Base-by-base conservation (phyloP, 2,888 invertebrate genomes). In the Brenthis hecate region DNA sequence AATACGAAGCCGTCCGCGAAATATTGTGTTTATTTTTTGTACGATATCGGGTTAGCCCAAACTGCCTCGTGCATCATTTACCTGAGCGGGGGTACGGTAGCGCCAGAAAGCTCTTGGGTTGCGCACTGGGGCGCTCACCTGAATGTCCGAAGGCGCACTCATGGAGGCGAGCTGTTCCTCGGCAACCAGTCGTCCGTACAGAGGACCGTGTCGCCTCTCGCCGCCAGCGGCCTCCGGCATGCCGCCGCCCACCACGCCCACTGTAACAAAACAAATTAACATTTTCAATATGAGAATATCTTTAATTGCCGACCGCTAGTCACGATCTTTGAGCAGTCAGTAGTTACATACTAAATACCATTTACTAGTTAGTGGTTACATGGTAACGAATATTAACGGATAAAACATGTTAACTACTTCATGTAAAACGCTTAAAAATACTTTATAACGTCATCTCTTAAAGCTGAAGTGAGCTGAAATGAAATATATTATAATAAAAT, bases 111-210 rank as follows among this genome's bases (percentile, higher is more conserved):
- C 90, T 92, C 92, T 85, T 89, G 93, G 85, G 91, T 92, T 85
- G 90, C 90, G 90, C 89, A 85, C 88, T 77, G 82, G 81, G 87
- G 89, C 89, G 91, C 91, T 92, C 91, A 93, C 93, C 93, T 93
- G 93, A 87, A 95, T 95, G 93, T 95, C 96, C 82, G 94, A 94
- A 80, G 94, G 94, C 85, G 92, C 93, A 85, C 94, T 93, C 89
- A 94, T 90, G 79, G 91, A 85, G 78, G 94, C 94, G 84, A 97
- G 94, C 89, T 97, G 97, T 85, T 98, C 98, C 93, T 97, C 98
- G 82, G 96, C 96, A 82, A 98, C 97, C 93, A 98, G 94, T 84
- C 98, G 95, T 80, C 98, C 98, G 91, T 98, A 98, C 80, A 98
- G 95, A 78, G 97, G 97, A 83, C 95, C 96, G 89, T 96, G 96